Evolutionary conservation across 1,140 invertebrate species (phyloP).

Genomic region (Sitobion miscanthi): DNA sequence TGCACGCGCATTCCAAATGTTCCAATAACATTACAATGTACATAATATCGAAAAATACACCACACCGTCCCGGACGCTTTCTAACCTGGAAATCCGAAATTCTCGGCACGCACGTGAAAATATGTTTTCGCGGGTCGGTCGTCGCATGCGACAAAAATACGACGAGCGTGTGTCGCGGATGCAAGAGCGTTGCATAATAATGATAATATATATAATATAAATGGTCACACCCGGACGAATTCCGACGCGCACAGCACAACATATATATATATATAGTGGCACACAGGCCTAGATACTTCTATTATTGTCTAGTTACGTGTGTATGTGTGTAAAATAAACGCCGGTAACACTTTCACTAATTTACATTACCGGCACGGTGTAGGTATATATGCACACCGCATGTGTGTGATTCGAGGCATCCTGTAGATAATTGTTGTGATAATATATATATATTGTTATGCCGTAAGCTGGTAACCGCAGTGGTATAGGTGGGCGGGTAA

Average conservation of each 20-base stretch:
- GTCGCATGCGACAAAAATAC: not conserved
- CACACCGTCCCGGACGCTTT: not conserved
- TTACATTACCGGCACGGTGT: not conserved
- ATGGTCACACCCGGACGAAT: conserved; percentile 47
- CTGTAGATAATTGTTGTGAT: not conserved
- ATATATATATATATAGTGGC: not conserved
- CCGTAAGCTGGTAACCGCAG: too few species aligned
- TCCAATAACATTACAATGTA: not conserved
- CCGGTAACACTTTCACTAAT: conserved; percentile 51
- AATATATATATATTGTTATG: too few species aligned
- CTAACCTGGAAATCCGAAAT: conserved; percentile 46
- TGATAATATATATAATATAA: not conserved
- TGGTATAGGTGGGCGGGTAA: not conserved
- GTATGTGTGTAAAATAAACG: not conserved
- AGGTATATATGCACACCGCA: too few species aligned
- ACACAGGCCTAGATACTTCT: conserved; percentile 44
- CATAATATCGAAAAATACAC: not conserved
- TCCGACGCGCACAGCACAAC: not conserved
- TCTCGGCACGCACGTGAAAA: not conserved
- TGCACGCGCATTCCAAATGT: not conserved
- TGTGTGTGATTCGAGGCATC: not conserved
- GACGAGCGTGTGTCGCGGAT: not conserved
- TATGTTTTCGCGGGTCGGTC: conserved; percentile 16
- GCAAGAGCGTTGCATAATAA: conserved; percentile 30
- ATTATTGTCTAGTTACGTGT: conserved; percentile 26